Percentiles rank a stretch among this genome's conserved stretches.
phyloP scores from a whole-genome alignment of 2,797 vertebrate species.

The Gobio occitaniae region DNA sequence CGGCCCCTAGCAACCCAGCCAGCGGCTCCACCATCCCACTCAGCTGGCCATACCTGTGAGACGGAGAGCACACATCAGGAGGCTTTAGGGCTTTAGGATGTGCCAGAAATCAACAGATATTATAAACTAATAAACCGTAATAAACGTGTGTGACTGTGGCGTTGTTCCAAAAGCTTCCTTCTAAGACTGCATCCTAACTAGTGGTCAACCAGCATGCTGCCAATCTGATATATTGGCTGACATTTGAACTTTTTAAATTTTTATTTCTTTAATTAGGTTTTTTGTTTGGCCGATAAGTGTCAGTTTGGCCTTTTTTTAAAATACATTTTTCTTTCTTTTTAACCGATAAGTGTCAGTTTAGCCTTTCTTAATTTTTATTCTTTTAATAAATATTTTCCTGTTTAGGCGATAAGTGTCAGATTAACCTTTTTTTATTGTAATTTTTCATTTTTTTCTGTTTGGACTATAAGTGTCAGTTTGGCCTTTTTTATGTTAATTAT shows the following conservation, averaged over 20 bases:
- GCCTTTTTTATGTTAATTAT: neutral
- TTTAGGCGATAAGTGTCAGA: too few relatives aligned
- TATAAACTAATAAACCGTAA: neutral
- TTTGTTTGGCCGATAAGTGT: neutral
- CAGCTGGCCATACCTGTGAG: conserved; percentile 82
- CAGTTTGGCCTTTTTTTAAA: neutral
- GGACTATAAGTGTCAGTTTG: neutral
- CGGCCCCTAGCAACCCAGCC: conserved; percentile 85
- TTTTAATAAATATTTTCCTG: neutral
- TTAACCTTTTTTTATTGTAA: too few relatives aligned
- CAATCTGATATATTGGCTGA: neutral
- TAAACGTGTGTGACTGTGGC: neutral
- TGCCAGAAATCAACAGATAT: neutral
- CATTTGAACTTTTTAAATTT: neutral
- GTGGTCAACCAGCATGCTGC: neutral
- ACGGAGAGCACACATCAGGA: neutral
- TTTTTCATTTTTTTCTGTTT: neutral
- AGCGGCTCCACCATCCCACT: conserved; percentile 96
- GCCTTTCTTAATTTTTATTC: too few relatives aligned
- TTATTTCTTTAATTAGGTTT: too few relatives aligned
- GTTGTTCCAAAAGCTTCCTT: neutral
- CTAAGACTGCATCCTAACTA: neutral
- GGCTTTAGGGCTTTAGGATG: neutral
- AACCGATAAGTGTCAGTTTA: too few relatives aligned
- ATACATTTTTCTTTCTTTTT: neutral